Conservation (phyloP, 2,888 invertebrate species). For the Cetonia aurata region DNA sequence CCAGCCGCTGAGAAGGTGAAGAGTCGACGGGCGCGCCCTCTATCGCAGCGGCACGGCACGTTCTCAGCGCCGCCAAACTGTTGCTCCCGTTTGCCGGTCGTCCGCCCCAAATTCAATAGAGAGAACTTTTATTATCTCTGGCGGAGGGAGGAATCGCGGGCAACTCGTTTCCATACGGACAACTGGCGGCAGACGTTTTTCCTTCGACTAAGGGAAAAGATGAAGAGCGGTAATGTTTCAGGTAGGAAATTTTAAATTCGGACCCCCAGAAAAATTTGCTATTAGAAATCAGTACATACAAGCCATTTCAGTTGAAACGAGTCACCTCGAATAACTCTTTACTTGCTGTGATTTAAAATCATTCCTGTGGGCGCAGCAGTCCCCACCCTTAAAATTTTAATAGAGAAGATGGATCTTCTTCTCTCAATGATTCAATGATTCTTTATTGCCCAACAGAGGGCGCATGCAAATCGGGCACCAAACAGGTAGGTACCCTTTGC, state of each 20-base stretch:
- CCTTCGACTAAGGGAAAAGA: not conserved
- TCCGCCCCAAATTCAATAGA: slow-evolving; percentile 35
- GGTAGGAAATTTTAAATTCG: not conserved
- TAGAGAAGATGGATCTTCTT: too few relatives aligned
- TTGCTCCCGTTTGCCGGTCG: slow-evolving; percentile 17
- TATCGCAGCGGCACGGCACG: not conserved
- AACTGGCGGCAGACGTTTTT: not conserved
- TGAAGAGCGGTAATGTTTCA: not conserved
- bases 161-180: slow-evolving; percentile 30
- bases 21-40: slow-evolving; percentile 1
- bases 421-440: too few relatives aligned
- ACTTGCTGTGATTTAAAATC: too few relatives aligned
- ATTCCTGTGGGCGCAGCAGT: too few relatives aligned
- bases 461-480: too few relatives aligned
- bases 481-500: too few relatives aligned
- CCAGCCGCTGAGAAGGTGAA: slow-evolving; percentile 33
- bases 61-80: slow-evolving; percentile 20
- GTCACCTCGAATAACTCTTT: too few relatives aligned
- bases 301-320: too few relatives aligned
- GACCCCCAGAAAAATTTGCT: not conserved
- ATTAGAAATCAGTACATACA: too few relatives aligned
- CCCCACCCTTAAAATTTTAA: too few relatives aligned
- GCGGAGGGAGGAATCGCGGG: not conserved
- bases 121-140: slow-evolving; percentile 34
- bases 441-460: too few relatives aligned